Evolutionary conservation across 2,888 invertebrate genomes (phyloP).

Genomic region (Herminia tarsipennalis): DNA sequence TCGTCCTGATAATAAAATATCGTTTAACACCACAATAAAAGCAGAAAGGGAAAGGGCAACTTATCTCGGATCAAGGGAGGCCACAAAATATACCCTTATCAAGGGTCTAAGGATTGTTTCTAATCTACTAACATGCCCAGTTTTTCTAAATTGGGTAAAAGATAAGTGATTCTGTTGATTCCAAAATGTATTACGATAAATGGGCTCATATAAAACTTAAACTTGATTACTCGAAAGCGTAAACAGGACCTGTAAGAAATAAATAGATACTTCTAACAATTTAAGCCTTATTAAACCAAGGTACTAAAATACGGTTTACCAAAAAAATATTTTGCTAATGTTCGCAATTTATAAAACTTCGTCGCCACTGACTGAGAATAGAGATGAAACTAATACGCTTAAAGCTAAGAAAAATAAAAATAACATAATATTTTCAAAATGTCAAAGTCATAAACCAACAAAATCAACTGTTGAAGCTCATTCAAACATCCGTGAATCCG

Average conservation of each 20-base stretch:
- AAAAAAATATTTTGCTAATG: no score
- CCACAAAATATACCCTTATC: conserved; percentile 55
- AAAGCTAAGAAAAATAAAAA: no score
- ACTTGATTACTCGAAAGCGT: no score
- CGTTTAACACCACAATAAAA: conserved; percentile 74
- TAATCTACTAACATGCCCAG: conserved; percentile 40
- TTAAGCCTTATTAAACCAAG: no score
- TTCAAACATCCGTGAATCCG: conserved; percentile 51
- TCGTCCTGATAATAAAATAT: conserved; percentile 76
- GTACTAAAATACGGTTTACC: no score
- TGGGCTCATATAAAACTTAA: no score
- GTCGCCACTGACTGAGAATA: no score
- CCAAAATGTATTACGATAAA: conserved; percentile 4
- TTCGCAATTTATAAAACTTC: no score
- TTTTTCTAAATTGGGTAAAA: conserved; percentile 18
- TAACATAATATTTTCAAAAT: no score
- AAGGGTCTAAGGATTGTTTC: conserved; percentile 31
- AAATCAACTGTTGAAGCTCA: conserved; percentile 37
- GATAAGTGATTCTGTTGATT: conserved; percentile 12
- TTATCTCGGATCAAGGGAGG: conserved; percentile 62
- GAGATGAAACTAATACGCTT: no score
- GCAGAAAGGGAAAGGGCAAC: conserved; percentile 45
- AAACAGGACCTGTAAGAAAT: no score
- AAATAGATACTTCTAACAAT: no score
- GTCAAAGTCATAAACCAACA: conserved; percentile 24